Percentiles rank a stretch among this genome's conserved stretches.
Conservation (phyloP, 2,888 invertebrate species). For the Emmelina monodactyla region DNA sequence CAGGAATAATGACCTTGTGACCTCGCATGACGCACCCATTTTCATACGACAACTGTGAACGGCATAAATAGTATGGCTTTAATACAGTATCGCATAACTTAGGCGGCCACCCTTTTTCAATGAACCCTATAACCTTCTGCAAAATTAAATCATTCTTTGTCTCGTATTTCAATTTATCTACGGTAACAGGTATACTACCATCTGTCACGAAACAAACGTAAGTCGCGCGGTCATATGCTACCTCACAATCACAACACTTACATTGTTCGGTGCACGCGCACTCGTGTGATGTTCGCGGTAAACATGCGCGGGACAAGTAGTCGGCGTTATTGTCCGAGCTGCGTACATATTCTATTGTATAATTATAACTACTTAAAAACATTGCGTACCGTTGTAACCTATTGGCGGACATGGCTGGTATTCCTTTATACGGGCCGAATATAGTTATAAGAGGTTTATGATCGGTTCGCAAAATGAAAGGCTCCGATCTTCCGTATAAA, state of each 20-base stretch:
- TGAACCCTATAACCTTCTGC: slow-evolving; percentile 5
- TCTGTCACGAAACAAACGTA: slow-evolving; percentile 15
- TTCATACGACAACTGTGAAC: slow-evolving; percentile 16
- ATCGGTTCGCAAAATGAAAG: slow-evolving; percentile 7
- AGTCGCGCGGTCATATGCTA: slow-evolving; percentile 11
- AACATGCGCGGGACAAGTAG: slow-evolving; percentile 3
- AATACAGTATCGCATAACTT: slow-evolving; percentile 9
- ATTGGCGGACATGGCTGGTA: slow-evolving; percentile 3
- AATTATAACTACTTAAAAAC: slow-evolving; percentile 1
- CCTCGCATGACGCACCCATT: slow-evolving; percentile 17
- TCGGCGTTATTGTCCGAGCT: slow-evolving; percentile 6
- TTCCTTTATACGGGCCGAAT: background rate
- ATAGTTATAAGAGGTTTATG: slow-evolving; percentile 6
- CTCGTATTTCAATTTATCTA: slow-evolving; percentile 7
- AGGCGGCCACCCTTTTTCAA: slow-evolving; percentile 15
- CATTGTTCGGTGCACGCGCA: background rate
- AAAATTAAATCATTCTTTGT: slow-evolving; percentile 11
- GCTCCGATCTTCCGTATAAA: slow-evolving; percentile 9
- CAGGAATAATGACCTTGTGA: too few relatives aligned
- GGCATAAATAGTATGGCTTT: slow-evolving; percentile 13
- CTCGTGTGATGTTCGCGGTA: background rate
- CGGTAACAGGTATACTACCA: slow-evolving; percentile 12
- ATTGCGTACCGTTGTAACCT: slow-evolving; percentile 9
- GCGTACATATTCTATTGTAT: slow-evolving; percentile 7
- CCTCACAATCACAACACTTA: background rate